phyloP scores from a whole-genome alignment of 2,888 invertebrate genomes.

The Caenorhabditis doughertyi region DNA sequence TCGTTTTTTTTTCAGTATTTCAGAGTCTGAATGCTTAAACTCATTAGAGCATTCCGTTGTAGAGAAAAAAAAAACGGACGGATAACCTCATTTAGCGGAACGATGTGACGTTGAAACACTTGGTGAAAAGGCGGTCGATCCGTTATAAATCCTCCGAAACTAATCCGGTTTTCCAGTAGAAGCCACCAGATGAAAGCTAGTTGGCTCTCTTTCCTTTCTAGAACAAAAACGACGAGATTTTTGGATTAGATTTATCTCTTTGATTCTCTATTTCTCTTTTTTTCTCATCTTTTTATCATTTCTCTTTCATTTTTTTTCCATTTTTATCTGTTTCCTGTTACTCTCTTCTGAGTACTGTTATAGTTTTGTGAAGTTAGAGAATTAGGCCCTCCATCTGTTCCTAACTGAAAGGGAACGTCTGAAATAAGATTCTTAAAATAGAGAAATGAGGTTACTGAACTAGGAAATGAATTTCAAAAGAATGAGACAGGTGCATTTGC shows the following conservation, averaged over 20 bases:
- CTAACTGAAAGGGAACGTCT: too few relatives aligned
- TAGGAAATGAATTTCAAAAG: too few relatives aligned
- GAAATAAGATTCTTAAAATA: too few relatives aligned
- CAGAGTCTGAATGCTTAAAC: conserved; percentile 19
- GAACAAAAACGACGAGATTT: conserved; percentile 42
- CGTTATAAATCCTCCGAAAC: conserved; percentile 53
- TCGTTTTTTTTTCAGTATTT: conserved; percentile 23
- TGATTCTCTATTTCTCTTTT: conserved; percentile 35
- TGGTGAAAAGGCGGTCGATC: conserved; percentile 28
- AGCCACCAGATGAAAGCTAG: conserved; percentile 11
- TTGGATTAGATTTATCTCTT: conserved; percentile 45
- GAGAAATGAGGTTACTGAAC: too few relatives aligned
- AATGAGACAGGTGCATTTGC: too few relatives aligned
- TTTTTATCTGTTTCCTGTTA: neutral
- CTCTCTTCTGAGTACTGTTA: neutral
- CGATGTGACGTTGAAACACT: conserved; percentile 56
- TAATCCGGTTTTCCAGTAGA: conserved; percentile 53
- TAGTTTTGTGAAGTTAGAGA: too few relatives aligned
- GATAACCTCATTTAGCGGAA: conserved; percentile 48
- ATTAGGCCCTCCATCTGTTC: too few relatives aligned
- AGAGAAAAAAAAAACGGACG: neutral
- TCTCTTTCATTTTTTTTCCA: conserved; percentile 1
- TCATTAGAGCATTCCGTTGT: neutral
- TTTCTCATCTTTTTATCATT: conserved; percentile 11
- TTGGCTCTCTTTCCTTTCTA: conserved; percentile 17